Percentiles rank a stretch among this genome's conserved stretches.
phyloP scores from a whole-genome alignment of 2,797 vertebrate species.

The Martes flavigula region DNA sequence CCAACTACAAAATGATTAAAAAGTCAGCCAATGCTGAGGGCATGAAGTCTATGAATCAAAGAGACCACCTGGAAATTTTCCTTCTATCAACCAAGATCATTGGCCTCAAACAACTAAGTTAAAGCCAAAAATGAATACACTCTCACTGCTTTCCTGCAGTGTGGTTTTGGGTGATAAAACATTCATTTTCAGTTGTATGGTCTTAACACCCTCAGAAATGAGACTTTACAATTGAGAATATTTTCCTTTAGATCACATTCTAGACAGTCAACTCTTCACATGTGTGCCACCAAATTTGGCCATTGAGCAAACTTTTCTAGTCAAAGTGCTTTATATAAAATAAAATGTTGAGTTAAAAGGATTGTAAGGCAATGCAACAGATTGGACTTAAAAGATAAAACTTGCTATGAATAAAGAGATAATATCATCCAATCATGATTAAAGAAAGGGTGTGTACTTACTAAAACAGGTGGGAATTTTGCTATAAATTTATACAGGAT shows the following conservation, averaged over 20 bases:
- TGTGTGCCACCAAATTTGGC: background rate
- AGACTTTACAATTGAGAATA: background rate
- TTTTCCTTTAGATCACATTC: background rate
- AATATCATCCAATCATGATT: background rate
- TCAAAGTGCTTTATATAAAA: background rate
- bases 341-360: background rate
- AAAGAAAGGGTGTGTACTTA: background rate
- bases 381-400: background rate
- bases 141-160: background rate
- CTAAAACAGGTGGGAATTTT: background rate
- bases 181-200: background rate
- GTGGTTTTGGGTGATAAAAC: background rate
- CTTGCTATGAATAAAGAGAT: background rate
- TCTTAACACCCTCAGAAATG: background rate
- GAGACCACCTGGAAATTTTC: background rate
- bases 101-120: background rate
- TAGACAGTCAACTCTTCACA: background rate
- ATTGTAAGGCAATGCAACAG: background rate
- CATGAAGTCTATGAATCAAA: background rate
- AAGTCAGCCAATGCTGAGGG: background rate
- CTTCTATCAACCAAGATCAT: background rate
- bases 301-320: background rate
- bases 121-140: background rate
- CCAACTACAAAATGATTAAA: background rate
- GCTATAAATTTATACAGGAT: background rate